phyloP scores from a whole-genome alignment of 1,140 invertebrate genomes.

The Drosophila nikananu region DNA sequence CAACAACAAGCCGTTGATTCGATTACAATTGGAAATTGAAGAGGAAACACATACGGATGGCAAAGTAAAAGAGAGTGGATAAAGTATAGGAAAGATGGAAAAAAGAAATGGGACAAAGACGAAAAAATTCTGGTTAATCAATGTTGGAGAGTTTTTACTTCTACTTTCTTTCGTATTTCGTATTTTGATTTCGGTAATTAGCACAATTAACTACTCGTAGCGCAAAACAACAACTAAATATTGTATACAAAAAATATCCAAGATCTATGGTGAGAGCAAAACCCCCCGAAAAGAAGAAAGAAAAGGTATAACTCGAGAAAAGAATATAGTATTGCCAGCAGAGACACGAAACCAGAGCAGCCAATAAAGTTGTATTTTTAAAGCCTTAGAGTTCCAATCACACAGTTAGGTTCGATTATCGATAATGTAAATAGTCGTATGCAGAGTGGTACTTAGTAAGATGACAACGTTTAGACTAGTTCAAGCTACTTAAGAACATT shows the following conservation, averaged over 20 bases:
- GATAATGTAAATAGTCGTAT: constrained; percentile 29
- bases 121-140: constrained; percentile 65
- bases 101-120: constrained; percentile 79
- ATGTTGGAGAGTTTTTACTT: constrained; percentile 31
- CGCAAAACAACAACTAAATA: constrained; percentile 64
- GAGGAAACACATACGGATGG: constrained; percentile 43
- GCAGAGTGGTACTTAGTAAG: constrained; percentile 30
- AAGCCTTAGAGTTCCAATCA: constrained; percentile 44
- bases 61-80: constrained; percentile 60
- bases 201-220: constrained; percentile 75
- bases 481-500: constrained; percentile 56
- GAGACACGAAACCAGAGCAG: constrained; percentile 46
- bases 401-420: constrained; percentile 28
- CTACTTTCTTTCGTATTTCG: constrained; percentile 23
- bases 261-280: constrained; percentile 34
- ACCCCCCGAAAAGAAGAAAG: constrained; percentile 36
- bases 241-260: constrained; percentile 4
- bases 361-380: constrained; percentile 29
- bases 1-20: constrained; percentile 76
- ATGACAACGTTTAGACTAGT: constrained; percentile 45
- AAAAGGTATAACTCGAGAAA: constrained; percentile 18
- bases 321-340: constrained; percentile 35
- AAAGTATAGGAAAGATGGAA: constrained; percentile 66
- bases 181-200: constrained; percentile 10
- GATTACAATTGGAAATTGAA: constrained; percentile 60